Conservation (phyloP, 2,888 invertebrate species). For the Limnephilus marmoratus region DNA sequence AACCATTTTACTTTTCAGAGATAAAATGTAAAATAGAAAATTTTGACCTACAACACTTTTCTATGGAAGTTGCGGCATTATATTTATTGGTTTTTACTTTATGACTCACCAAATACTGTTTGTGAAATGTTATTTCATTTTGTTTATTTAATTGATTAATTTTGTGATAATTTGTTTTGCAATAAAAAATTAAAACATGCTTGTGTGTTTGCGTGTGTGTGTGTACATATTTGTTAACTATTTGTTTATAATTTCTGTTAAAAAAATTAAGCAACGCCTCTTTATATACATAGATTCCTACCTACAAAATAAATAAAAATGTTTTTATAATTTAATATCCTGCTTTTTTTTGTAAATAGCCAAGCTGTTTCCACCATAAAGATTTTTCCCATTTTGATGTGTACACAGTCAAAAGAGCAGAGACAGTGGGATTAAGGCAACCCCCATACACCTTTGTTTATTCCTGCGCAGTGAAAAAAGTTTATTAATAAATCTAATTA, state of each 20-base stretch:
- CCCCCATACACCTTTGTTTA: too few species aligned
- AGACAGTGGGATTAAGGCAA: too few species aligned
- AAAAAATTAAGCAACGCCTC: not conserved
- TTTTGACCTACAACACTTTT: too few species aligned
- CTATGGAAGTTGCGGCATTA: not conserved
- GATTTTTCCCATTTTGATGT: too few species aligned
- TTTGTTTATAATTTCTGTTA: not conserved
- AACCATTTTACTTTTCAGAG: too few species aligned
- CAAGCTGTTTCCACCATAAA: too few species aligned
- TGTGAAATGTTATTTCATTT: not conserved
- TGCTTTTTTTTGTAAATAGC: not conserved
- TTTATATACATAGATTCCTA: not conserved
- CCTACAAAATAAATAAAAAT: not conserved
- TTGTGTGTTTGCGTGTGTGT: not conserved
- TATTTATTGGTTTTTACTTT: not conserved
- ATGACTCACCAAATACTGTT: constrained; percentile 16
- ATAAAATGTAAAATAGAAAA: too few species aligned
- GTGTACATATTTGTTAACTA: not conserved
- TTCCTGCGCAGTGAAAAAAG: too few species aligned
- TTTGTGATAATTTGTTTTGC: constrained; percentile 7
- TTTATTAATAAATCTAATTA: too few species aligned
- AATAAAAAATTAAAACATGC: not conserved
- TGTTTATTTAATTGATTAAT: not conserved
- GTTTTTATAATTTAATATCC: not conserved
- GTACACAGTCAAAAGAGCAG: too few species aligned